Conservation (phyloP, 1,140 invertebrate species). For the Ruditapes philippinarum region DNA sequence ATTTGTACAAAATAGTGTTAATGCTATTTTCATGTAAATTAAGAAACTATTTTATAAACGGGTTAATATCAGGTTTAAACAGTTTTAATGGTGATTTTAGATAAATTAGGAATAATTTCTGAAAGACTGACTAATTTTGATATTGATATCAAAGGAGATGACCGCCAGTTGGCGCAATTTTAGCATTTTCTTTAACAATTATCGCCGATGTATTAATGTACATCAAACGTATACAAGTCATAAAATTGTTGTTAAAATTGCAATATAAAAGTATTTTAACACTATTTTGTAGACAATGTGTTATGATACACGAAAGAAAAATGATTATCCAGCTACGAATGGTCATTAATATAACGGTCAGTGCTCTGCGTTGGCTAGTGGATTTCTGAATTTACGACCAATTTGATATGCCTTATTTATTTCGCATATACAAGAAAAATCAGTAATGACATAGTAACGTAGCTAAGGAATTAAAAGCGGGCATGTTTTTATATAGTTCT, state of each 20-base stretch:
- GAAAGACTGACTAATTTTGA: slow-evolving; percentile 7
- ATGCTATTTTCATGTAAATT: background rate
- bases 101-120: slow-evolving; percentile 2
- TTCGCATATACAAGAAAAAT: no score
- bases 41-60: slow-evolving; percentile 12
- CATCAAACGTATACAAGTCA: background rate
- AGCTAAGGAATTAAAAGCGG: no score
- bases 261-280: background rate
- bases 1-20: slow-evolving; percentile 15
- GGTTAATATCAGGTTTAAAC: background rate
- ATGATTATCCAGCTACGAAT: background rate
- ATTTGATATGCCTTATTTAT: no score
- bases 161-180: background rate
- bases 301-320: background rate
- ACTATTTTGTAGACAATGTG: background rate
- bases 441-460: no score
- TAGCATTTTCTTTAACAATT: background rate
- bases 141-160: slow-evolving; percentile 20
- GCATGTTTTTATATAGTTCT: no score
- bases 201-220: slow-evolving; percentile 19
- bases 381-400: background rate
- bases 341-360: background rate
- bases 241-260: slow-evolving; percentile 31
- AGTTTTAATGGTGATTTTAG: background rate
- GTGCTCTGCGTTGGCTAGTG: background rate